Evolutionary conservation across 2,888 invertebrate genomes (phyloP), one percentile per base, ranked within the genome.

Genomic region (Lithosia quadra): DNA sequence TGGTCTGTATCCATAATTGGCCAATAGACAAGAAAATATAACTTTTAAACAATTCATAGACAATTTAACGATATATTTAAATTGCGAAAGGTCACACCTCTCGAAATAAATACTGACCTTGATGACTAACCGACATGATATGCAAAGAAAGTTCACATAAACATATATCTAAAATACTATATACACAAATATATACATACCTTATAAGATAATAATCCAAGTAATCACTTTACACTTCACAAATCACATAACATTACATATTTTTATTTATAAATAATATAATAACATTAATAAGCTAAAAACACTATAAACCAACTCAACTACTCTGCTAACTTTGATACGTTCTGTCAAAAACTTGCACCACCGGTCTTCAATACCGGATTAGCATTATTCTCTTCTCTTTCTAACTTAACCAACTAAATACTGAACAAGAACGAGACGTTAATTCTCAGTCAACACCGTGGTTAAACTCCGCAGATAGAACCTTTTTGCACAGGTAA

Each of bases 401-500:
- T 78, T 72, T 88, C 82, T 53, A n/a, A 65, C 76, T 58, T 70
- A 60, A 53, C 22, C 67, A 59, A 43, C 43, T 43, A 57, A 22
- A 15, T 15, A 18, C 24, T 60, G 68, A 21, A 81, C 34, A 34
- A 72, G 81, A 92, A 64, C 72, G 87, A 86, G 91, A 90, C 66
- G 69, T 74, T 33, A 28, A 53, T 67, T 77, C 18, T 60, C 61
- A 5, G n/a, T 68, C 60, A 70, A 68, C 53, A 63, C 64, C 77
- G 81, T 71, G 76, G 68, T 49, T 72, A 82, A 61, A 68, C 83
- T 82, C 85, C 81, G 88, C 91, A 93, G 94, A 94, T 95, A 91
- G 85, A 91, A 90, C 94, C 94, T 95, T 94, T 94, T 94, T 92
- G 94, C 93, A 92, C 89, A 84, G 92, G 94, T 94, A 95, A 95